Conservation (phyloP, 2,113 vertebrate species). For the Pithys albifrons region DNA sequence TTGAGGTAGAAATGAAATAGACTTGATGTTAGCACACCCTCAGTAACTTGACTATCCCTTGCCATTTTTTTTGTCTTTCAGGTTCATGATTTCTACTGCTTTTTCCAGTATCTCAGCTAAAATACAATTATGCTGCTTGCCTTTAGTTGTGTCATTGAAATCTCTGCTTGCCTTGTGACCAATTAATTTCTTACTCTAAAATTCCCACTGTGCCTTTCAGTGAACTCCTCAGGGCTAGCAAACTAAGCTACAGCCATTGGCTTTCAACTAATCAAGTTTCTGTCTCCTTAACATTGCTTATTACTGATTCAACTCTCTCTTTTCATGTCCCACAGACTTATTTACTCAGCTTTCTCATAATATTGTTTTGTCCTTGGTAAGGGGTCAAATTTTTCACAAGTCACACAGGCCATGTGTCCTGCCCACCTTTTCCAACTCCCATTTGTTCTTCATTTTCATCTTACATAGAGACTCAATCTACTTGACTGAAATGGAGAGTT, state of each 20-base stretch:
- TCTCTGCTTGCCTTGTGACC: not conserved
- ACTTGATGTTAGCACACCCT: not conserved
- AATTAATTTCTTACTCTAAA: not conserved
- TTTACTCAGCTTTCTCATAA: not conserved
- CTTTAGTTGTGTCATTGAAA: not conserved
- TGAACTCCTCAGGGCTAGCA: not conserved
- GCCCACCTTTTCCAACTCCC: not conserved
- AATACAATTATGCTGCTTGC: not conserved
- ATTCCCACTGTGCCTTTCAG: not conserved
- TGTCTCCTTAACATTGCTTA: not conserved
- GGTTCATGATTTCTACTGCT: not conserved
- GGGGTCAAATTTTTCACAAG: not conserved
- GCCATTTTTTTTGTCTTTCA: not conserved
- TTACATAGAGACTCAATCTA: not conserved
- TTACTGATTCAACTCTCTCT: not conserved
- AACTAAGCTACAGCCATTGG: not conserved
- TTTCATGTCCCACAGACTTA: not conserved
- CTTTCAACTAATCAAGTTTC: not conserved
- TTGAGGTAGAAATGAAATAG: not conserved
- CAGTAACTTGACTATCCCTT: not conserved
- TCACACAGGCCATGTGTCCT: not conserved
- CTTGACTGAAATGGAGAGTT: not conserved
- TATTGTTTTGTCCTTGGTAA: not conserved
- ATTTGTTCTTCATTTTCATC: not conserved
- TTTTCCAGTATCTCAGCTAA: not conserved